A percentile compares a stretch with the other conserved stretches of the same genome.
Conservation (phyloP, 2,888 invertebrate genomes). For the Cheilosia grossa region DNA sequence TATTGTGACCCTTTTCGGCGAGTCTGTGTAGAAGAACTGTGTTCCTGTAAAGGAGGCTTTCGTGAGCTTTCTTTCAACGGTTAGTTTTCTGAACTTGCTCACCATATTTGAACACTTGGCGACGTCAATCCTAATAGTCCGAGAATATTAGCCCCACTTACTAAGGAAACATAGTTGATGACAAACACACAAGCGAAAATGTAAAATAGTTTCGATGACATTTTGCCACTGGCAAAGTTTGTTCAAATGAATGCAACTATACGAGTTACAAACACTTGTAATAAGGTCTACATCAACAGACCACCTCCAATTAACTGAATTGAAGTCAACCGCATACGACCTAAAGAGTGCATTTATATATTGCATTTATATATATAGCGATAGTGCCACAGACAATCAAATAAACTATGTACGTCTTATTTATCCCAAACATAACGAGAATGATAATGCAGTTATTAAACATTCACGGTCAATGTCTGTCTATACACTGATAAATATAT, state of each 20-base stretch:
- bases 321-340: background rate
- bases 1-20: constrained; percentile 76
- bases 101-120: constrained; percentile 77
- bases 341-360: background rate
- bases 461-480: background rate
- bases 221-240: background rate
- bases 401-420: background rate
- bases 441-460: background rate
- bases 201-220: constrained; percentile 11
- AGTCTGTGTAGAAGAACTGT: constrained; percentile 75
- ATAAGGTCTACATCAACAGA: background rate
- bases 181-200: background rate
- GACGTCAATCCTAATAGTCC: constrained; percentile 76
- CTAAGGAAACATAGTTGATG: background rate
- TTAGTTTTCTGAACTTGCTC: constrained; percentile 3
- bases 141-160: constrained; percentile 75
- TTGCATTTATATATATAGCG: background rate
- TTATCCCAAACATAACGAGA: background rate
- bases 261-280: background rate
- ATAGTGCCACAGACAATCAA: background rate
- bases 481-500: background rate
- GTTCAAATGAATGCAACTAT: background rate
- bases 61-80: background rate
- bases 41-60: constrained; percentile 69
- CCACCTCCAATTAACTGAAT: background rate